phyloP scores from a whole-genome alignment of 2,888 invertebrate species.

The Magallana nippona region DNA sequence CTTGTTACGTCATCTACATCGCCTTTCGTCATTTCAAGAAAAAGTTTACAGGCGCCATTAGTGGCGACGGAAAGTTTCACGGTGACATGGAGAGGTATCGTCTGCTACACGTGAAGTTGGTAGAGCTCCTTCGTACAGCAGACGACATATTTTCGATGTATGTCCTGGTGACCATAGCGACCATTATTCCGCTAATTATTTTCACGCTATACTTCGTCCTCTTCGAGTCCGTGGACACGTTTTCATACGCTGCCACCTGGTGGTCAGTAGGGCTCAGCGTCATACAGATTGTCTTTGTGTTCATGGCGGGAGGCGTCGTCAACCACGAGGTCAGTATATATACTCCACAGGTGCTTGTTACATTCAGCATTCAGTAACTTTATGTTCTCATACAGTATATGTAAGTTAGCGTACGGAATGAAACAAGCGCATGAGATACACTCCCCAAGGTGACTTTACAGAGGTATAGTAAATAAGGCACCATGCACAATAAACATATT shows the following conservation, averaged over 20 bases:
- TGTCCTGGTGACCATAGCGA: constrained; percentile 55
- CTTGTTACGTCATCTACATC: constrained; percentile 48
- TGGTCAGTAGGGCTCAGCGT: constrained; percentile 61
- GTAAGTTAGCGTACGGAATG: no score
- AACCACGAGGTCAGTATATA: constrained; percentile 56
- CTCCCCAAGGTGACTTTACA: no score
- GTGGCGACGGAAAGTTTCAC: constrained; percentile 46
- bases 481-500: no score
- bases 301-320: constrained; percentile 58
- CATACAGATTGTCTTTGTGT: constrained; percentile 55
- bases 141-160: constrained; percentile 60
- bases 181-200: constrained; percentile 61
- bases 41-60: constrained; percentile 47
- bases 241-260: constrained; percentile 59
- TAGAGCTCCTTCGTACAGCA: constrained; percentile 50
- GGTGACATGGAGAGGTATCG: constrained; percentile 56
- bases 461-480: no score
- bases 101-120: constrained; percentile 55
- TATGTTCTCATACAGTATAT: no score
- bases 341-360: no score
- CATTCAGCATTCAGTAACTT: no score
- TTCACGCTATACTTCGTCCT: constrained; percentile 61
- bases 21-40: constrained; percentile 50
- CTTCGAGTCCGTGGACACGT: constrained; percentile 54
- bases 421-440: no score